These are phyloP conservation scores for Lamproptera curius DNA, from an alignment of 2,888 invertebrate genomes.

Conservation along the genomic window DNA sequence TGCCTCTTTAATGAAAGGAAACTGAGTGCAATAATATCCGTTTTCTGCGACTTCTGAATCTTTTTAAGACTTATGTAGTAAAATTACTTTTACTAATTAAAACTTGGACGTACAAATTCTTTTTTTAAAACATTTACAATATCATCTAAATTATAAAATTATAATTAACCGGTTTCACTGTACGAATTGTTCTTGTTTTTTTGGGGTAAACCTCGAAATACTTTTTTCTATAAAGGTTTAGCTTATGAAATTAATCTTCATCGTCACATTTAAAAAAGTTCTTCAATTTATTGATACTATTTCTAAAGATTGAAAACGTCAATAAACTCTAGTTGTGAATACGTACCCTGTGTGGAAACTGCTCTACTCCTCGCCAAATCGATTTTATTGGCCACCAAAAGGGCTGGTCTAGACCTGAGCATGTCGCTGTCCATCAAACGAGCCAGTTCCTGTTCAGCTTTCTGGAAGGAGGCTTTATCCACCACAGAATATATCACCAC, in stretches of 20 bases:
- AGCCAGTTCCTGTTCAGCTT: conserved; percentile 88
- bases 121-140: no score
- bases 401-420: conserved; percentile 86
- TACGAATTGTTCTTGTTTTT: no score
- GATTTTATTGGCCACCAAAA: conserved; percentile 95
- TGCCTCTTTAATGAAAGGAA: conserved; percentile 30
- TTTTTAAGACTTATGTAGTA: no score
- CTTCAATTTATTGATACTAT: background rate
- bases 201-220: no score
- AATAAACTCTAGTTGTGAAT: background rate
- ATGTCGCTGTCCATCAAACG: conserved; percentile 88
- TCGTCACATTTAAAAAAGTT: background rate
- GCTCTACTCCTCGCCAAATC: conserved; percentile 94
- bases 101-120: no score
- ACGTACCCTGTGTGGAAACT: conserved; percentile 91
- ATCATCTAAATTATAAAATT: no score
- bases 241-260: background rate
- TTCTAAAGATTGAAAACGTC: background rate
- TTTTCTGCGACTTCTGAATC: no score
- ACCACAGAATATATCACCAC: conserved; percentile 94
- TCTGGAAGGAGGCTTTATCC: conserved; percentile 91
- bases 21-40: conserved; percentile 28
- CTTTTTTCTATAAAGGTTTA: no score
- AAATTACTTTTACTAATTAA: no score
- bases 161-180: no score